Evolutionary conservation across 2,888 invertebrate genomes (phyloP), one percentile per base, ranked within the genome.

Genomic region (Cheilosia scutellata): DNA sequence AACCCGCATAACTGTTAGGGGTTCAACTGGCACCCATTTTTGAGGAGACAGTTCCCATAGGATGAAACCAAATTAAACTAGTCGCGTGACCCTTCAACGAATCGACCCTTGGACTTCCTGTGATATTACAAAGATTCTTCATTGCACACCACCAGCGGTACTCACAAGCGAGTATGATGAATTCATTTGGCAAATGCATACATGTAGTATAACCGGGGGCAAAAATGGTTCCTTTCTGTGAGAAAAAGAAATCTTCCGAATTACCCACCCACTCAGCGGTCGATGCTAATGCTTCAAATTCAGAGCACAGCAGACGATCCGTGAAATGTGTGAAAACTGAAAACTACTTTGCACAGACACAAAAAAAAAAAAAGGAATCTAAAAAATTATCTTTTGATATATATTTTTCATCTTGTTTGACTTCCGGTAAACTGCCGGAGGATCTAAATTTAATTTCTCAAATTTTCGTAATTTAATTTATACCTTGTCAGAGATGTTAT

Each of bases 391-490:
- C 51, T 42, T 58, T 57, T 58, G 70, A 82, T 62, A 57, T 55
- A 68, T 62, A 55, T 55, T 75, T 80, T 49, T 44, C 80, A 76
- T 82, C 58, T 82, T 58, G 49, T 70, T 76, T 29, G 53, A 76
- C 65, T 82, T 82, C 82, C 82, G 82, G 82, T 51, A 44, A 71
- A 51, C 49, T 44, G 75, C 55, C 63, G 75, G 42, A 47, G 37
- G 16, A 57, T 76, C 70, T 70, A 76, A 76, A 42, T 57, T 44
- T 70, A 60, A 31, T 29, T 11, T 29, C 25, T 29, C 2, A 27
- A 31, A 29, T 70, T 57, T 49, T 40, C 29, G 42, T 27, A n/a
- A 49, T 66, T 78, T 79, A 72, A 79, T 79, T 74, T 66, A 58
- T 63, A 63, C 57, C 40, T 4, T 40, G 57, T 63, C 29, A 13